Evolutionary conservation across 1,140 invertebrate genomes (phyloP).

Genomic region (Aphelenchoides avenae): DNA sequence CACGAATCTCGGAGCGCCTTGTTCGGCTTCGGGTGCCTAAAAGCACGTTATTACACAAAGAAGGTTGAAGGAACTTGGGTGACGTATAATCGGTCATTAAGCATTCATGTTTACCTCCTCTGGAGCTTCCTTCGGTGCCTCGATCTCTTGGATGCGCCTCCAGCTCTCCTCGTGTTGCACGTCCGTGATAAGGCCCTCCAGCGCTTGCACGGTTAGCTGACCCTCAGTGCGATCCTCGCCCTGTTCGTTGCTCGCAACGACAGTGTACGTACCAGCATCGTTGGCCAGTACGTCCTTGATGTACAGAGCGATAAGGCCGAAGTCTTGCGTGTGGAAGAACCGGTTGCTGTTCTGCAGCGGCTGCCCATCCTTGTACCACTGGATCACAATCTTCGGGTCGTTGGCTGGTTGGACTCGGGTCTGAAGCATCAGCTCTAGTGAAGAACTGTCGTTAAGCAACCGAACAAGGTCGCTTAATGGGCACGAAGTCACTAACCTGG

Average conservation of each 20-base stretch:
- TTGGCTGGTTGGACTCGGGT: conserved; percentile 88
- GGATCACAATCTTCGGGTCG: conserved; percentile 73
- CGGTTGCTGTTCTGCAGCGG: conserved; percentile 52
- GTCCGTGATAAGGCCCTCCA: conserved; percentile 76
- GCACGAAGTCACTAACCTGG: too few species aligned
- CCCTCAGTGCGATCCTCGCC: conserved; percentile 45
- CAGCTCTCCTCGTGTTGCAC: conserved; percentile 75
- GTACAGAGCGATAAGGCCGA: conserved; percentile 58
- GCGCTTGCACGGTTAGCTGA: conserved; percentile 59
- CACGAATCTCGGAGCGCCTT: conserved; percentile 52
- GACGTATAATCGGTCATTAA: too few species aligned
- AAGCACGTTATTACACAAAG: too few species aligned
- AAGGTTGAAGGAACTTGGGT: too few species aligned
- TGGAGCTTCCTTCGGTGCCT: conserved; percentile 73
- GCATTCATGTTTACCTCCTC: too few species aligned
- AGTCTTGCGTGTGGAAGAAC: conserved; percentile 49
- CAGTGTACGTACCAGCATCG: conserved; percentile 62
- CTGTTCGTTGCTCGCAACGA: conserved; percentile 45
- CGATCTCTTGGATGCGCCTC: conserved; percentile 80
- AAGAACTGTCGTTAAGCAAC: too few species aligned
- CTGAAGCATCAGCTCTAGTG: too few species aligned
- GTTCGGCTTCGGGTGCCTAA: conserved; percentile 64
- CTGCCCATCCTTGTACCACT: conserved; percentile 57
- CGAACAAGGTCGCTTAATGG: too few species aligned
- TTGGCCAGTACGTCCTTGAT: conserved; percentile 62